phyloP scores from a whole-genome alignment of 1,140 invertebrate genomes.

The Tetragnatha versicolor region DNA sequence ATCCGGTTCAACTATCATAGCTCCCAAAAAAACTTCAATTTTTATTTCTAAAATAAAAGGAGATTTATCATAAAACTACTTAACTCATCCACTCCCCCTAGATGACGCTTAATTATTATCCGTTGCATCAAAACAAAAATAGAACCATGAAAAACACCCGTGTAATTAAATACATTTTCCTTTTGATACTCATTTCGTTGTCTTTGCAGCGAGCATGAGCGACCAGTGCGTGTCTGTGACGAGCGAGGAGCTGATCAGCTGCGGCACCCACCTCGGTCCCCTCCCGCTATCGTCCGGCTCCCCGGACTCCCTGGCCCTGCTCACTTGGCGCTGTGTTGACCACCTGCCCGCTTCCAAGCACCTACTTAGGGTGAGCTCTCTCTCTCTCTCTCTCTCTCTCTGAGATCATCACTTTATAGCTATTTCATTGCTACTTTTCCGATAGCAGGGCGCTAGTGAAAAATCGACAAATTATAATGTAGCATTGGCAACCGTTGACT shows the following conservation, averaged over 20 bases:
- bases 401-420: not conserved
- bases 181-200: not conserved
- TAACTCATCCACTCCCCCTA: no score
- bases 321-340: slow-evolving; percentile 52
- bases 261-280: slow-evolving; percentile 48
- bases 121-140: no score
- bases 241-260: slow-evolving; percentile 28
- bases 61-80: no score
- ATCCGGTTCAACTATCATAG: no score
- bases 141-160: no score
- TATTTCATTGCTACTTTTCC: not conserved
- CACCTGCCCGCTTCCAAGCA: slow-evolving; percentile 29
- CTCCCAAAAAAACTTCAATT: no score
- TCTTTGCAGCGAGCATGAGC: slow-evolving; percentile 34
- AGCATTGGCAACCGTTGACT: no score
- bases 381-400: not conserved
- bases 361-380: slow-evolving; percentile 16
- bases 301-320: slow-evolving; percentile 42
- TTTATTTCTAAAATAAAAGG: no score
- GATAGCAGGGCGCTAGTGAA: no score
- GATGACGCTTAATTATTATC: no score
- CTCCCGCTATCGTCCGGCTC: slow-evolving; percentile 28
- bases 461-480: no score
- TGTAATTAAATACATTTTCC: no score
- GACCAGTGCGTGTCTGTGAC: slow-evolving; percentile 39